Percentiles rank a stretch among this genome's conserved stretches.
These are phyloP conservation scores for Lycophotia porphyrea DNA, from an alignment of 2,888 invertebrate species.

Conservation along the genomic window DNA sequence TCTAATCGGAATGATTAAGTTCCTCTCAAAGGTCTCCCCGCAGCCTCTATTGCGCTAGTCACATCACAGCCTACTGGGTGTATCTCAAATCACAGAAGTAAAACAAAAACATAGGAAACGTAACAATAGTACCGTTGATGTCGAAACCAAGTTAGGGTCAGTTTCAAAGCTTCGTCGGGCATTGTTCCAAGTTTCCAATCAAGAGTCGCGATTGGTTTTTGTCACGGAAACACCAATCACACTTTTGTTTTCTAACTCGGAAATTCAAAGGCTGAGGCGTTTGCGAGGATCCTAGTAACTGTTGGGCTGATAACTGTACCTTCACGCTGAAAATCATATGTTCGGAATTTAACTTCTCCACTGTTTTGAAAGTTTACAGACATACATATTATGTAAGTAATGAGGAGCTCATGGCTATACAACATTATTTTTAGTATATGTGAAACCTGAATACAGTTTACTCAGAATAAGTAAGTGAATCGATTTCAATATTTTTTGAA, in stretches of 20 bases:
- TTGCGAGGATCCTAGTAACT: neutral
- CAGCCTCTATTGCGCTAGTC: neutral
- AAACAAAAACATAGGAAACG: conserved; percentile 10
- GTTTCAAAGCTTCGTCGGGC: conserved; percentile 15
- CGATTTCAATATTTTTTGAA: too few relatives aligned
- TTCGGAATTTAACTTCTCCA: too few relatives aligned
- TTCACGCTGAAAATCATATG: too few relatives aligned
- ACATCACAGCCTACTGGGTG: neutral
- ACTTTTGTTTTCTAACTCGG: conserved; percentile 20
- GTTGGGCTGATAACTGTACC: neutral
- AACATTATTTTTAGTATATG: too few relatives aligned
- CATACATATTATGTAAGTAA: too few relatives aligned
- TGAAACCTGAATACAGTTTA: too few relatives aligned
- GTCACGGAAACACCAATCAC: conserved; percentile 20
- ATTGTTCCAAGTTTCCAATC: conserved; percentile 43
- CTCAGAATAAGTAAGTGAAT: too few relatives aligned
- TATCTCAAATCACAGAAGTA: neutral
- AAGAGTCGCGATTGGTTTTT: conserved; percentile 36
- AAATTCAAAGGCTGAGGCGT: neutral
- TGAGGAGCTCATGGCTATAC: too few relatives aligned
- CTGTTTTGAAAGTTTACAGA: too few relatives aligned
- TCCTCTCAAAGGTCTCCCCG: neutral
- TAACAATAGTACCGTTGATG: neutral
- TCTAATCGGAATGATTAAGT: neutral
- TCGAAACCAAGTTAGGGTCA: conserved; percentile 29